Conservation (phyloP, 2,113 vertebrate species). For the Lophura nycthemera region DNA sequence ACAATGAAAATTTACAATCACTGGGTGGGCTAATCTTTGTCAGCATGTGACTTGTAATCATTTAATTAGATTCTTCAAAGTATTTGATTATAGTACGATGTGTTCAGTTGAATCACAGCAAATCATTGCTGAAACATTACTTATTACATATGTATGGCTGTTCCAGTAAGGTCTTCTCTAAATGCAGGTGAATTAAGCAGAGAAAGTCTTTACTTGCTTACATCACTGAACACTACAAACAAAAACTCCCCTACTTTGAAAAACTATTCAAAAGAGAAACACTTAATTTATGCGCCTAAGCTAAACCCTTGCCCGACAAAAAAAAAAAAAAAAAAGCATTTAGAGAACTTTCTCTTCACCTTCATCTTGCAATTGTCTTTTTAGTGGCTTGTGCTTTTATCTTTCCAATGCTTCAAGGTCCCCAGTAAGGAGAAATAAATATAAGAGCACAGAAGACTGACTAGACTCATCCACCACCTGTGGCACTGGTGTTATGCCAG, state of each 20-base stretch:
- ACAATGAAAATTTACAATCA: background rate
- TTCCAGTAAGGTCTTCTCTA: background rate
- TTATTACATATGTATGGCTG: background rate
- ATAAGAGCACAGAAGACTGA: background rate
- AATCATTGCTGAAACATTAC: background rate
- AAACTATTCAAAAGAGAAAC: background rate
- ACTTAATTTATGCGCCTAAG: background rate
- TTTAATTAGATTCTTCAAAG: background rate
- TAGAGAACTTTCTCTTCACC: background rate
- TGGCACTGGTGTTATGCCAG: background rate
- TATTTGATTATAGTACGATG: background rate
- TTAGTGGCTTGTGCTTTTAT: background rate
- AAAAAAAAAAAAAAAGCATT: background rate
- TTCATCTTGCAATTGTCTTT: background rate
- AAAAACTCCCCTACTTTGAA: background rate
- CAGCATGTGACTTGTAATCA: background rate
- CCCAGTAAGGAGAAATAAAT: background rate
- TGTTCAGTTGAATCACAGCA: background rate
- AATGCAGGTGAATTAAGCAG: fast-evolving
- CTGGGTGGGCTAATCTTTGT: background rate
- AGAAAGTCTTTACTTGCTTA: background rate
- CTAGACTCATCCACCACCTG: background rate
- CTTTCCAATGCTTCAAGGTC: background rate
- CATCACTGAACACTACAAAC: background rate
- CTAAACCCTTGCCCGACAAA: too few relatives aligned